Evolutionary conservation across 1,140 invertebrate species (phyloP).

Genomic region (Cataglyphis hispanica): DNA sequence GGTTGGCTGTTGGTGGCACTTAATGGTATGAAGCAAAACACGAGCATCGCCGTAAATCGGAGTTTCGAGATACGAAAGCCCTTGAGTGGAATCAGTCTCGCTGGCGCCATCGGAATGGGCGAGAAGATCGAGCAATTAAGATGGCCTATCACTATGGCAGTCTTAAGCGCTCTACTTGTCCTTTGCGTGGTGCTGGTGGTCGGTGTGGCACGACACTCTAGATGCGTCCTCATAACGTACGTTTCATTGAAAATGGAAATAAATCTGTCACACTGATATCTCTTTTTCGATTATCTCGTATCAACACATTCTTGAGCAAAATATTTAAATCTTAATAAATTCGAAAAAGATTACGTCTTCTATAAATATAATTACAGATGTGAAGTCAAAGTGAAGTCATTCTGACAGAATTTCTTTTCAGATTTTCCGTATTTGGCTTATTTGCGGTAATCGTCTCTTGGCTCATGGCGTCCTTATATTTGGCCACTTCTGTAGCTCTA

Average conservation of each 20-base stretch:
- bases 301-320: background rate
- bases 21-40: conserved; percentile 90
- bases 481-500: conserved; percentile 92
- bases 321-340: background rate
- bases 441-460: conserved; percentile 96
- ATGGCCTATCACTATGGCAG: conserved; percentile 93
- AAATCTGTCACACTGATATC: background rate
- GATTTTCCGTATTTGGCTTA: conserved; percentile 94
- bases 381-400: background rate
- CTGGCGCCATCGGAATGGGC: conserved; percentile 83
- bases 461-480: conserved; percentile 94
- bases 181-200: conserved; percentile 93
- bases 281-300: background rate
- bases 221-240: conserved; percentile 94
- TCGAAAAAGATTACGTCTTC: background rate
- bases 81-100: conserved; percentile 89
- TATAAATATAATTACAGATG: background rate
- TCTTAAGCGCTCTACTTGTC: conserved; percentile 92
- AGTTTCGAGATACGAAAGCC: conserved; percentile 92
- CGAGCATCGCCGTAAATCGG: conserved; percentile 89
- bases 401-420: conserved; percentile 72
- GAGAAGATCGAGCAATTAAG: conserved; percentile 89
- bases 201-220: conserved; percentile 93
- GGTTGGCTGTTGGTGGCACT: conserved; percentile 89
- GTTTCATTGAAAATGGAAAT: conserved; percentile 70